Percentiles rank a stretch among this genome's conserved stretches.
Conservation (phyloP, 2,888 invertebrate genomes). For the Papilio protenor region DNA sequence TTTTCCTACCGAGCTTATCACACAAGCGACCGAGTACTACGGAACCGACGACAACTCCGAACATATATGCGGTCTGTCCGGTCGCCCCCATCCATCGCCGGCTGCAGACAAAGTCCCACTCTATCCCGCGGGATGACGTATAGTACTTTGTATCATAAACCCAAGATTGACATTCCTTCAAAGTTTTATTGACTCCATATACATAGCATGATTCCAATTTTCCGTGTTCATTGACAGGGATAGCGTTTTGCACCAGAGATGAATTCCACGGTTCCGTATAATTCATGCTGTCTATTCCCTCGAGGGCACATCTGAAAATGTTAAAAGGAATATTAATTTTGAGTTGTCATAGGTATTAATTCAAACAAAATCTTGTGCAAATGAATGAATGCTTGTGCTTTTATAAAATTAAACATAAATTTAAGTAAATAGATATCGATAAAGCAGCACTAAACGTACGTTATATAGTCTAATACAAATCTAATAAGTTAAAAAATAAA, state of each 20-base stretch:
- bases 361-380: conserved; percentile 44
- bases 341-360: not conserved
- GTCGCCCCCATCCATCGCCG: conserved; percentile 92
- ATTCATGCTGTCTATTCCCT: conserved; percentile 82
- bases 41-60: conserved; percentile 92
- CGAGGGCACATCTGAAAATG: conserved; percentile 85
- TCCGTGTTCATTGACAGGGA: conserved; percentile 84
- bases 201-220: conserved; percentile 87
- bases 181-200: conserved; percentile 71
- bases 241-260: conserved; percentile 77
- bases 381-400: conserved; percentile 40
- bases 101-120: conserved; percentile 93
- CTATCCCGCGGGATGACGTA: conserved; percentile 89
- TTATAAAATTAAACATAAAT: conserved; percentile 14
- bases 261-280: conserved; percentile 83
- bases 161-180: conserved; percentile 81
- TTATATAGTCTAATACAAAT: not conserved
- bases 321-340: conserved; percentile 46
- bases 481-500: not conserved
- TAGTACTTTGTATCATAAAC: conserved; percentile 90
- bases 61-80: conserved; percentile 92
- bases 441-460: not conserved
- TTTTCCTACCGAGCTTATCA: conserved; percentile 92
- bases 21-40: conserved; percentile 91
- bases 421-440: conserved; percentile 3